Conservation (phyloP, 2,888 invertebrate species). For the Eupithecia exiguata region DNA sequence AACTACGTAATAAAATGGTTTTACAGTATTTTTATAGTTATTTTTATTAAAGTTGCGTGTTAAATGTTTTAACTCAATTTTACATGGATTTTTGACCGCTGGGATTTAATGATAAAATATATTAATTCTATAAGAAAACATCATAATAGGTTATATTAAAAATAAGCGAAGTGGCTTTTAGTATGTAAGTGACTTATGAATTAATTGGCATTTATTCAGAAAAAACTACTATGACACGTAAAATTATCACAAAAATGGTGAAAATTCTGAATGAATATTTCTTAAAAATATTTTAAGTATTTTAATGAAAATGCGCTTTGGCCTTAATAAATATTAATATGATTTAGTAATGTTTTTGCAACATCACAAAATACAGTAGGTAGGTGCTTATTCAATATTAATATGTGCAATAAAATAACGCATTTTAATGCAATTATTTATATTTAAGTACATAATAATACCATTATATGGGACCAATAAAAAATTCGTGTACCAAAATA, state of each 20-base stretch:
- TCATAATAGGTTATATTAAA: background rate
- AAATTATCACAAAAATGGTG: background rate
- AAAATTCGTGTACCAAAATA: background rate
- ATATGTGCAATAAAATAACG: background rate
- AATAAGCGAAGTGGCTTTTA: background rate
- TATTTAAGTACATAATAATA: background rate
- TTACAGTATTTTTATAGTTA: background rate
- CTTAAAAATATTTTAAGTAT: background rate
- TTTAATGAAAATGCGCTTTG: too few species aligned
- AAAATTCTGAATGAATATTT: too few species aligned
- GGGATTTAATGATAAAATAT: background rate
- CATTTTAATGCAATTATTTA: background rate
- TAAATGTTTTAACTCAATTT: background rate
- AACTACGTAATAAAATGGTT: background rate
- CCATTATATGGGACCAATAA: background rate
- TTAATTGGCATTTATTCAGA: background rate
- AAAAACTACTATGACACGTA: background rate
- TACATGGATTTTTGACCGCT: background rate
- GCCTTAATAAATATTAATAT: too few species aligned
- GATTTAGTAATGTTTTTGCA: too few species aligned
- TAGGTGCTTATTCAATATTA: background rate
- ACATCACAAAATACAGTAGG: background rate
- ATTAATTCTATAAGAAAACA: background rate
- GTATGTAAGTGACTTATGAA: background rate
- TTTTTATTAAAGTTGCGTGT: background rate